Base-by-base conservation (phyloP, 2,113 vertebrate genomes). In the Mesoclemmys tuberculata region DNA sequence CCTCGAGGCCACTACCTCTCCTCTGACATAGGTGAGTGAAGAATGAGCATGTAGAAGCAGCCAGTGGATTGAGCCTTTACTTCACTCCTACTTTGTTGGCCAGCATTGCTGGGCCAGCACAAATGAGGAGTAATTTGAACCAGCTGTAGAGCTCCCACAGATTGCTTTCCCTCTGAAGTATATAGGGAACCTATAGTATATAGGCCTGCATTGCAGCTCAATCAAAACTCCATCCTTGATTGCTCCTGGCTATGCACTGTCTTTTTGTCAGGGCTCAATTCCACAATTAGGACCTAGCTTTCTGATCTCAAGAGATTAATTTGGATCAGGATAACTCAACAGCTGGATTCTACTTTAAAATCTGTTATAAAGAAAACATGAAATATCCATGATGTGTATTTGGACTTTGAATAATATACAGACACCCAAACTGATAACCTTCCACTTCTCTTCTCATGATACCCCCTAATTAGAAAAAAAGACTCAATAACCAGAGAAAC, bases 161-260 rank as follows among this genome's bases (percentile, higher is more conserved):
- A 4, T 1, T 87, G 11, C 9, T 85, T 81, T 92, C 31, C 10
- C 14, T 8, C 49, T n/a, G 2, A 49, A 81, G 55, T 64, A 89
- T 56, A 18, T 14, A 86, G 35, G n/a, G 80, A 85, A 56, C 82
- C 31, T n/a, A n/a, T n/a, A 51, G n/a, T n/a, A n/a, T n/a, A n/a
- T n/a, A n/a, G 22, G 7, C 3, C 52, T 82, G 31, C 82, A 51
- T 3, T 31, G 38, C 3, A 18, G 38, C 11, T 54, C 52, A 61
- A 14, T 84, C 9, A 93, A 26, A 93, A 54, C 11, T 5, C 2
- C 86, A 24, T 1, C 21, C 5, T 81, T 93, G 92, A 10, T 13
- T 49, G 6, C 1, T 11, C 4, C 52, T 58, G 31, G 8, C 79
- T 29, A 19, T 26, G 38, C 3, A 4, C 0, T 1, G 3, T 61